Base-by-base conservation (phyloP, 2,797 vertebrate species). In the Avahi laniger region DNA sequence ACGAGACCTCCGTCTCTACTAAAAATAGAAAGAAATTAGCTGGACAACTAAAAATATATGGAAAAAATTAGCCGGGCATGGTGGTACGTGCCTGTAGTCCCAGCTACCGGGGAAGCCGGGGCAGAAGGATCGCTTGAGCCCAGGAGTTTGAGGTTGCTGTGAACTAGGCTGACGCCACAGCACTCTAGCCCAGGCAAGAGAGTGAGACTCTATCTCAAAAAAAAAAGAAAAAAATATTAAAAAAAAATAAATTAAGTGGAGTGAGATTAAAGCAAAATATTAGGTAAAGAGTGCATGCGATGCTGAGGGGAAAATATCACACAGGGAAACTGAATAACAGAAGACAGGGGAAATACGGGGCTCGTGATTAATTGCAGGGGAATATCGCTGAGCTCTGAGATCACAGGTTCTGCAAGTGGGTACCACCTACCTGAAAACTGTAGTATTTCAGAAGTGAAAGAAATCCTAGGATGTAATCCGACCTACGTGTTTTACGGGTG, bases 401-500 rank as follows among this genome's bases (percentile, higher is more conserved):
- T 38, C 12, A 7, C 14, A 0, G 57, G 35, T n/a, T 76, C 80
- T 12, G 67, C 13, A 33, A 7, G 33, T 33, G n/a, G 11, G 18
- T 38, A 35, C 67, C 30, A 38, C 48, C 5, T 82, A 9, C 43
- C 57, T 69, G 41, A 43, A 63, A 61, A 50, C 3, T 7, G 24
- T 24, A 61, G 28, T 18, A 28, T 50, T 76, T 89, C 52, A 24
- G 69, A 92, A 92, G 30, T 35, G 83, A 50, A 92, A 75, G 82
- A 61, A 59, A 35, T 59, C 57, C 43, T 26, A 4, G 52, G 13
- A 0, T 54, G 41, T 54, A 10, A 38, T 73, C 76, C 52, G 15
- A 57, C 33, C 30, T 89, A 11, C 59, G 72, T 14, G 11, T 82
- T 94, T 92, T 72, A 89, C 2, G 84, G 88, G 91, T 96, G 89